Percentiles rank a stretch among this genome's conserved stretches.
phyloP scores from a whole-genome alignment of 2,113 vertebrate genomes.

The Pyrgilauda ruficollis region DNA sequence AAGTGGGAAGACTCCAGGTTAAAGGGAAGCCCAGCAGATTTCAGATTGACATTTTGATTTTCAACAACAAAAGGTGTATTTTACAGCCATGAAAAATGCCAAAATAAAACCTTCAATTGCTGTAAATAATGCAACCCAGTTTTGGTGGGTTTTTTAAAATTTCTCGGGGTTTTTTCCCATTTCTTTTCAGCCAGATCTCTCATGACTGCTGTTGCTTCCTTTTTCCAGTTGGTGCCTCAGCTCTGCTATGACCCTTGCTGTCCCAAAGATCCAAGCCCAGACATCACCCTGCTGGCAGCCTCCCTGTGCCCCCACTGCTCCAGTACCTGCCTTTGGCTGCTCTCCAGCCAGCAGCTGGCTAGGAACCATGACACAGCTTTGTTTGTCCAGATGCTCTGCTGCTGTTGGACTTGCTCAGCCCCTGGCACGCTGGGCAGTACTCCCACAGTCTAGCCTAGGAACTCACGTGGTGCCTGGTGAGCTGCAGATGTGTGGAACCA shows the following conservation, averaged over 20 bases:
- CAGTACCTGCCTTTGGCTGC: background rate
- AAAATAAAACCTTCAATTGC: background rate
- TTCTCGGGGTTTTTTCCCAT: background rate
- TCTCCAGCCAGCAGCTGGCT: background rate
- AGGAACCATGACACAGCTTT: background rate
- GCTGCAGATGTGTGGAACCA: background rate
- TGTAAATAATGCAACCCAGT: background rate
- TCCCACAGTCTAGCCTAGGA: background rate
- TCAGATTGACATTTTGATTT: background rate
- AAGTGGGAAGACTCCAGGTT: background rate
- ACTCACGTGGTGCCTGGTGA: background rate
- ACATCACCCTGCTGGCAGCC: background rate
- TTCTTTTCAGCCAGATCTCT: background rate
- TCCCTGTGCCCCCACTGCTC: background rate
- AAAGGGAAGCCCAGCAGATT: background rate
- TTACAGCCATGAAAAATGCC: background rate
- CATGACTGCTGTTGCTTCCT: background rate
- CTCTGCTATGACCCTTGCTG: background rate
- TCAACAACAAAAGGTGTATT: background rate
- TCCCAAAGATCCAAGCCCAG: background rate
- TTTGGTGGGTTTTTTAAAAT: background rate
- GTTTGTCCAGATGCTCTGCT: background rate
- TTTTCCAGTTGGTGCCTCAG: background rate
- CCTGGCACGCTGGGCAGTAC: background rate
- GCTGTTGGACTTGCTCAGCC: background rate